Conservation (phyloP, 2,888 invertebrate species). For the Salticus scenicus region DNA sequence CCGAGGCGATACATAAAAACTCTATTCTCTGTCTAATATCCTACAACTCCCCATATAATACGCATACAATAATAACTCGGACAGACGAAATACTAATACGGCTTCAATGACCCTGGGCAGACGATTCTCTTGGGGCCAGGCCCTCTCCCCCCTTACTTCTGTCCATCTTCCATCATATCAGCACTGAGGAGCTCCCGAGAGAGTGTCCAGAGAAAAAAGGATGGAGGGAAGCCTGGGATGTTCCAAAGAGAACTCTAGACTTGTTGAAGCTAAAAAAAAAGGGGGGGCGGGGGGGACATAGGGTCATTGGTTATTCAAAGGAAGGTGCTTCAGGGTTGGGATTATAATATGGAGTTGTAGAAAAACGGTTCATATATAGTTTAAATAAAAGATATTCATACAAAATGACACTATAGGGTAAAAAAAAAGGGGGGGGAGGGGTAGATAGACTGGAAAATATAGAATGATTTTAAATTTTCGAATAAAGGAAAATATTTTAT, state of each 20-base stretch:
- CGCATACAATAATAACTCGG: slow-evolving; percentile 9
- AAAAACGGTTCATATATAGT: no score
- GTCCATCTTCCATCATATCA: slow-evolving; percentile 4
- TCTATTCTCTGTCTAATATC: not conserved
- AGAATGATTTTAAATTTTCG: no score
- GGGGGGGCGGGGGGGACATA: not conserved
- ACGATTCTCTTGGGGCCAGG: not conserved
- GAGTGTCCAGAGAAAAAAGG: not conserved
- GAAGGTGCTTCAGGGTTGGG: not conserved
- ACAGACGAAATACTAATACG: slow-evolving; percentile 38
- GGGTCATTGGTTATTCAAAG: slow-evolving; percentile 35
- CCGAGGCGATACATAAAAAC: slow-evolving; percentile 7
- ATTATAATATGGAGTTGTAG: no score
- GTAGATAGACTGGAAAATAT: no score
- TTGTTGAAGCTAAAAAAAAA: slow-evolving; percentile 1
- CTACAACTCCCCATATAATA: slow-evolving; percentile 2
- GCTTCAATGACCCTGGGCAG: slow-evolving; percentile 24
- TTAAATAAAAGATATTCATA: no score
- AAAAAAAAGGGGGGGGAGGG: no score
- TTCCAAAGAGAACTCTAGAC: not conserved
- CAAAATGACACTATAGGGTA: no score
- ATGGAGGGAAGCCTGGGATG: not conserved
- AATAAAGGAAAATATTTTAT: no score
- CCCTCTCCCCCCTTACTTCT: not conserved
- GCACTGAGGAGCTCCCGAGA: not conserved